Conservation (phyloP, 2,888 invertebrate species). For the Anaspis maculata region DNA sequence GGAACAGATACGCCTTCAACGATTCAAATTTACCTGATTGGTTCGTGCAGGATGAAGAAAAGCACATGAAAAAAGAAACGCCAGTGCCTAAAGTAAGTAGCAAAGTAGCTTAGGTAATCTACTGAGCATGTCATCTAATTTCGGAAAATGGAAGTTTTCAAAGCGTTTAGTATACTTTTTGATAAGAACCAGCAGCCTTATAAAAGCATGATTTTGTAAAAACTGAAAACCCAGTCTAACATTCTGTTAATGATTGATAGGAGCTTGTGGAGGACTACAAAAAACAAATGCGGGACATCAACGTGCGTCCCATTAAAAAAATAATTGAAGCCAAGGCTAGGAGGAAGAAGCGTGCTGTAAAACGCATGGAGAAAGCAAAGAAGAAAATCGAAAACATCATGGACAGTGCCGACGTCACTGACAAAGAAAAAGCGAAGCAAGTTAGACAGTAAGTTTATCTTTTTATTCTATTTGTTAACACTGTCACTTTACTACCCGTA, state of each 20-base stretch:
- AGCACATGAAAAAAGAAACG: constrained; percentile 75
- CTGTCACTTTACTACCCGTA: constrained; percentile 4
- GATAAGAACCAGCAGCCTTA: too few relatives aligned
- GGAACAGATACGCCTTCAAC: constrained; percentile 89
- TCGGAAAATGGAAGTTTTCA: neutral
- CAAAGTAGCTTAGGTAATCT: neutral
- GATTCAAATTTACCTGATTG: constrained; percentile 90
- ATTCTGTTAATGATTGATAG: constrained; percentile 36
- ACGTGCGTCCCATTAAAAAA: constrained; percentile 94
- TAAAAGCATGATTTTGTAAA: too few relatives aligned
- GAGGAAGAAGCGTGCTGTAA: constrained; percentile 85
- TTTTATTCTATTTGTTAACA: constrained; percentile 3
- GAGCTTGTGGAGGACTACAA: constrained; percentile 80
- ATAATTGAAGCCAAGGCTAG: constrained; percentile 96
- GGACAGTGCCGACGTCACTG: constrained; percentile 84
- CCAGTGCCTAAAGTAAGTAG: constrained; percentile 69
- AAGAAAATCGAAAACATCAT: constrained; percentile 92
- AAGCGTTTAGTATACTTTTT: neutral
- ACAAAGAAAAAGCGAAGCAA: constrained; percentile 86
- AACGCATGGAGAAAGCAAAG: constrained; percentile 84
- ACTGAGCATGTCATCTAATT: too few relatives aligned
- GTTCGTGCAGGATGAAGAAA: constrained; percentile 91
- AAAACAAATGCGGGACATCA: constrained; percentile 73
- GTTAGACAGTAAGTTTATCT: constrained; percentile 70
- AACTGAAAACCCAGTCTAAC: constrained; percentile 1